Evolutionary conservation across 2,888 invertebrate genomes (phyloP).

Genomic region (Cephus nigrinus): DNA sequence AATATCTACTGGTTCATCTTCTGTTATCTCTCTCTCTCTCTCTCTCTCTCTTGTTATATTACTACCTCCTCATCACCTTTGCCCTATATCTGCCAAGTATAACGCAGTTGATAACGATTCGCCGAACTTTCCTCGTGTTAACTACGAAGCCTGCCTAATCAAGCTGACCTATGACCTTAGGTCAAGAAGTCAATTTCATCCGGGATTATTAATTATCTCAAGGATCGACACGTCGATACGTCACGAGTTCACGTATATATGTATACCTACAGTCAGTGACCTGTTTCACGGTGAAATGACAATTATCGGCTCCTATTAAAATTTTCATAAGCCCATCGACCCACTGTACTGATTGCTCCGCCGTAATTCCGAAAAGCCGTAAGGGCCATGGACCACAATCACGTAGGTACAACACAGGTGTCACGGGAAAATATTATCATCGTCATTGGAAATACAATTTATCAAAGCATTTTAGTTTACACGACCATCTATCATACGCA

Average conservation of each 20-base stretch:
- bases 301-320: not conserved
- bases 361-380: not conserved
- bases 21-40: not conserved
- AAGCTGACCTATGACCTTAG: not conserved
- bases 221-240: not conserved
- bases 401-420: not conserved
- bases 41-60: no score
- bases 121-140: not conserved
- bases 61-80: not conserved
- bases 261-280: not conserved
- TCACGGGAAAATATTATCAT: not conserved
- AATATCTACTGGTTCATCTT: not conserved
- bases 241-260: not conserved
- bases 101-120: not conserved
- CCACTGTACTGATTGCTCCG: not conserved
- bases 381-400: not conserved
- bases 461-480: not conserved
- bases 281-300: not conserved
- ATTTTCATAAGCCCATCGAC: not conserved
- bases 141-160: not conserved
- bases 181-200: not conserved
- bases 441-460: not conserved
- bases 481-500: not conserved
- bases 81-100: not conserved
- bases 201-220: not conserved